Evolutionary conservation across 2,113 vertebrate genomes (phyloP).

Genomic region (Pterophyllum scalare): DNA sequence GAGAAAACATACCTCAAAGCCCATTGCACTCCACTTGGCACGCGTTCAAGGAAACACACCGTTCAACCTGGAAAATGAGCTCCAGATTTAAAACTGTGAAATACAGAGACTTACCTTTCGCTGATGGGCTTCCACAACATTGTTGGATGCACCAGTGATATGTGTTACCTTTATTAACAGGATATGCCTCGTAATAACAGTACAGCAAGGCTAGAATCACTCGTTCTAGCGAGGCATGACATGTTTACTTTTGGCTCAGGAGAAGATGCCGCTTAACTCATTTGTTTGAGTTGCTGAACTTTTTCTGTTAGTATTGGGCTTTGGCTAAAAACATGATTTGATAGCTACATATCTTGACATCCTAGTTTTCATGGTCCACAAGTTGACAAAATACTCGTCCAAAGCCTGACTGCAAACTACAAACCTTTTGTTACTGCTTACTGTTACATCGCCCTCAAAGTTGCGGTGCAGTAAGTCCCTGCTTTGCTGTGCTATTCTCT

Average conservation of each 20-base stretch:
- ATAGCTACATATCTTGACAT: not conserved
- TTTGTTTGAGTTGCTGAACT: not conserved
- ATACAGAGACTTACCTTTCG: not conserved
- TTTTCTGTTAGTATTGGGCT: not conserved
- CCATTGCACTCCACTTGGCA: not conserved
- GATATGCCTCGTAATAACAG: not conserved
- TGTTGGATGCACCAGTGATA: not conserved
- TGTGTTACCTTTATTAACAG: not conserved
- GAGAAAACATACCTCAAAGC: slow-evolving; percentile 7
- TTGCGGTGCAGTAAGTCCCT: not conserved
- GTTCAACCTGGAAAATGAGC: not conserved
- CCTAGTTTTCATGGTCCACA: not conserved
- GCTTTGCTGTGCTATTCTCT: not conserved
- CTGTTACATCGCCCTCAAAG: not conserved
- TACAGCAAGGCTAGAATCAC: not conserved
- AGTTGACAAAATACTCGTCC: not conserved
- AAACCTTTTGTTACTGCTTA: not conserved
- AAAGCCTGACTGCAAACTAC: not conserved
- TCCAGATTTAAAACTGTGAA: not conserved
- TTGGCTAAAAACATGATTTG: not conserved
- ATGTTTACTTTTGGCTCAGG: not conserved
- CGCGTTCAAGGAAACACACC: not conserved
- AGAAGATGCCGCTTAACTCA: not conserved
- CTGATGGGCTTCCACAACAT: not conserved
- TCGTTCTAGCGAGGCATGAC: not conserved